Percentiles rank a stretch among this genome's conserved stretches.
Evolutionary conservation across 2,888 invertebrate species (phyloP).

Genomic region (Ganaspis brasiliensis): DNA sequence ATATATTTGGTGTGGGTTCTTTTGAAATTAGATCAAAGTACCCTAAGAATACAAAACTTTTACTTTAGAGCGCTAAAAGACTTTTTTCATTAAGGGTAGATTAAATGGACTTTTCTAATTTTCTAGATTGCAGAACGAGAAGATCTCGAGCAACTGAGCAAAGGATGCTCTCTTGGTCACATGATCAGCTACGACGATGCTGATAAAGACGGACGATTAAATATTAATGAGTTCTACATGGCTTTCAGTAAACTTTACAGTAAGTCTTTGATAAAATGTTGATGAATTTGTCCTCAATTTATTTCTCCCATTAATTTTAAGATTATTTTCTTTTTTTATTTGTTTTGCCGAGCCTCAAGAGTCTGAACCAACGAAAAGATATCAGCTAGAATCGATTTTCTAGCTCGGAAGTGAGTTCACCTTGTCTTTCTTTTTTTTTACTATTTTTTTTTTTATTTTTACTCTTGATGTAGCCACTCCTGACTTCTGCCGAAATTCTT

Average conservation of each 20-base stretch:
- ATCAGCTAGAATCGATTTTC: constrained; percentile 12
- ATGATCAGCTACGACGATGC: constrained; percentile 87
- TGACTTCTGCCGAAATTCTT: neutral
- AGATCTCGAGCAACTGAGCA: constrained; percentile 84
- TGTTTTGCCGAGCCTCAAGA: neutral
- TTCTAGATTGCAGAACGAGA: constrained; percentile 84
- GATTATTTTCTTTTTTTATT: neutral
- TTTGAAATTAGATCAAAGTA: constrained; percentile 15
- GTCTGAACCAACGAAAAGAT: too few relatives aligned
- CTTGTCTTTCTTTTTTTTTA: constrained; percentile 2
- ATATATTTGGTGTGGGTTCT: neutral
- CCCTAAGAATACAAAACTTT: constrained; percentile 14
- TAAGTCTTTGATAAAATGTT: constrained; percentile 79
- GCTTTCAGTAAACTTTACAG: constrained; percentile 90
- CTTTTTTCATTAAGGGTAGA: constrained; percentile 12
- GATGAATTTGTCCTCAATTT: neutral
- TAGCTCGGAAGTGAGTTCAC: neutral
- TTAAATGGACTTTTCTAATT: constrained; percentile 9
- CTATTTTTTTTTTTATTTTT: neutral
- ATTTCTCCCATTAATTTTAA: neutral
- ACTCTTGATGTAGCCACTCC: neutral
- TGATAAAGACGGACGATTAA: constrained; percentile 85
- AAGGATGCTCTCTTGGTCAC: constrained; percentile 85
- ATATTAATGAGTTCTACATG: constrained; percentile 88
- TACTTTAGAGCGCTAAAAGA: constrained; percentile 6